Base-by-base conservation (phyloP, 2,888 invertebrate species). In the Frankliniella intonsa region DNA sequence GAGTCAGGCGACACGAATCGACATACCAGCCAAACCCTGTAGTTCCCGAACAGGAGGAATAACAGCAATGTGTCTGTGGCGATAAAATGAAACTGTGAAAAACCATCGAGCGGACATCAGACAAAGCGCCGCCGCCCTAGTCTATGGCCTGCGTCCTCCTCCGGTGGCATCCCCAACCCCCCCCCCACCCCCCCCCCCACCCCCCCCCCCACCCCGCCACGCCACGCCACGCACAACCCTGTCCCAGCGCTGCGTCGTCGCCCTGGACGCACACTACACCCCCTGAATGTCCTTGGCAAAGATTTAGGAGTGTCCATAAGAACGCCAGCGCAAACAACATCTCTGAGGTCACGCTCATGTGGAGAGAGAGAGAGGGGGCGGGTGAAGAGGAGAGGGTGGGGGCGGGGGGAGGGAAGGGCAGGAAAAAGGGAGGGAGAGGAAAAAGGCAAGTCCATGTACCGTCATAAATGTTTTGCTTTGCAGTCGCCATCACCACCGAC, bases 251-350 rank as follows among this genome's bases (percentile, higher is more conserved):
- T 55, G 55, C 62, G 19, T 8, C 69, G 19, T 8, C 69, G 38
- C 38, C 38, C 3, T 38, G 38, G 38, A 38, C 69, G 22, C 69
- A 9, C 62, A n/a, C 62, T 17, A 10, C 62, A n/a, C 62, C 69
- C 69, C 22, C 22, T 69, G 22, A 25, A 22, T 25, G 69, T 76
- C 69, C 69, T 76, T 76, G 69, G 69, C 69, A 22, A 76, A 11
- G 69, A 76, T 76, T 76, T 76, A 76, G 69, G 69, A 12, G 22
- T 25, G 69, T 76, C 69, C 69, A 76, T 76, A 76, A 76, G 69
- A 76, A 76, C 69, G 25, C 12, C 25, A 76, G 69, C 69, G 25
- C 69, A 25, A 22, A 76, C 69, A 25, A 22, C 69, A 25, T 25
- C 25, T 38, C 38, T 38, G 38, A 38, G 38, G 38, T 38, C 38